A percentile compares a stretch with the other conserved stretches of the same genome.
Conservation (phyloP, 2,888 invertebrate genomes). For the Drosophila sordidapex region DNA sequence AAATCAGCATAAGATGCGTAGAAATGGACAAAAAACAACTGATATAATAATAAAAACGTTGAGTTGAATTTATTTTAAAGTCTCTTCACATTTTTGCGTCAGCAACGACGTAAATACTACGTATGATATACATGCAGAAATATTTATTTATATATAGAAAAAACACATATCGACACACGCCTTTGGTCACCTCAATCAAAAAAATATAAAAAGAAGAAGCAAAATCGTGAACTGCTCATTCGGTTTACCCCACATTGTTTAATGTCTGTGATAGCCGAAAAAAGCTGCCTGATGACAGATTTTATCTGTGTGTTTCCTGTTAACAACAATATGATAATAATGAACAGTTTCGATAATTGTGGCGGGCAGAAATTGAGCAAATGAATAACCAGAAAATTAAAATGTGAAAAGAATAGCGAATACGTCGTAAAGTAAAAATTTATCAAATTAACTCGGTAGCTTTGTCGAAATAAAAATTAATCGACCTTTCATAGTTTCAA, state of each 20-base stretch:
- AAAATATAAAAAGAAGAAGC: background rate
- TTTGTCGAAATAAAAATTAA: background rate
- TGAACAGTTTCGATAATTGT: background rate
- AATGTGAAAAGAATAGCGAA: background rate
- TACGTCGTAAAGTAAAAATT: background rate
- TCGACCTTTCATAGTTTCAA: background rate
- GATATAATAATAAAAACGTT: conserved; percentile 42
- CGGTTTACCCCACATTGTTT: conserved; percentile 11
- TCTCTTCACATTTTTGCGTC: conserved; percentile 68
- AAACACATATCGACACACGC: conserved; percentile 18
- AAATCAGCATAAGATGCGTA: conserved; percentile 54
- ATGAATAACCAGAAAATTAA: background rate
- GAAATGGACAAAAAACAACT: conserved; percentile 50
- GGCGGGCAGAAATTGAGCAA: background rate
- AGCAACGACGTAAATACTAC: conserved; percentile 63
- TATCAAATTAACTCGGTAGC: background rate
- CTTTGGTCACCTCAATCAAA: conserved; percentile 25
- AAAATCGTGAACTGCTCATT: conserved; percentile 21
- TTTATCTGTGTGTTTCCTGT: conserved; percentile 26
- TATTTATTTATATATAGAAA: conserved; percentile 25
- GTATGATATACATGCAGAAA: conserved; percentile 2
- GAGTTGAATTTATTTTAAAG: conserved; percentile 75
- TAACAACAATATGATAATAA: conserved; percentile 13
- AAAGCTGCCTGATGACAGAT: conserved; percentile 26
- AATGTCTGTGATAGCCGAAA: background rate